These are phyloP conservation scores for Mirounga angustirostris DNA, from an alignment of 2,113 vertebrate genomes.

Conservation along the genomic window DNA sequence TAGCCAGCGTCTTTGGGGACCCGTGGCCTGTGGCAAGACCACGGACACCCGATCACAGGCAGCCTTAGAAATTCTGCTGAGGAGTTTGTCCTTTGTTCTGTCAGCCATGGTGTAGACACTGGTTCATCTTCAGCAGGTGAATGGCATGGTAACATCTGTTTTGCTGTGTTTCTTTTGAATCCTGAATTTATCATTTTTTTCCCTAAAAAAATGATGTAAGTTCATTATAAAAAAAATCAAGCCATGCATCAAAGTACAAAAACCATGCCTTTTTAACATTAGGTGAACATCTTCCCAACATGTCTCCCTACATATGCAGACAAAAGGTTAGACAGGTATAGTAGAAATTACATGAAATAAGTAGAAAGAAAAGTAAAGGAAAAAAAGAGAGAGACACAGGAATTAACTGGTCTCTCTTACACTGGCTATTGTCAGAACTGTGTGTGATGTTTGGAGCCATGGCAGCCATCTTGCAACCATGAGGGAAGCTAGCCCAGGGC, in stretches of 20 bases:
- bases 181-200: not conserved
- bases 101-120: too few species aligned
- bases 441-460: not conserved
- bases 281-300: not conserved
- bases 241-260: not conserved
- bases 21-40: not conserved
- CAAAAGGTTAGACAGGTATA: not conserved
- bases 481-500: not conserved
- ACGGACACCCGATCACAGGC: not conserved
- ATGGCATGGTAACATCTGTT: not conserved
- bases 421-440: not conserved
- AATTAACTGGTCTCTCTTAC: not conserved
- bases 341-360: not conserved
- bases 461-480: not conserved
- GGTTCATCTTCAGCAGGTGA: not conserved
- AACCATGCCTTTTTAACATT: not conserved
- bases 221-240: not conserved
- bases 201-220: not conserved
- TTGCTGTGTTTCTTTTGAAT: conserved; percentile 21
- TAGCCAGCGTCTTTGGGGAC: fast-evolving
- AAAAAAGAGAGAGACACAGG: not conserved
- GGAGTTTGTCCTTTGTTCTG: not conserved
- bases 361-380: not conserved
- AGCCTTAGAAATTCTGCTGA: not conserved
- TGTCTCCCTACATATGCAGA: not conserved